These are phyloP conservation scores for Lateolabrax maculatus DNA, from an alignment of 2,797 vertebrate genomes.

Conservation along the genomic window DNA sequence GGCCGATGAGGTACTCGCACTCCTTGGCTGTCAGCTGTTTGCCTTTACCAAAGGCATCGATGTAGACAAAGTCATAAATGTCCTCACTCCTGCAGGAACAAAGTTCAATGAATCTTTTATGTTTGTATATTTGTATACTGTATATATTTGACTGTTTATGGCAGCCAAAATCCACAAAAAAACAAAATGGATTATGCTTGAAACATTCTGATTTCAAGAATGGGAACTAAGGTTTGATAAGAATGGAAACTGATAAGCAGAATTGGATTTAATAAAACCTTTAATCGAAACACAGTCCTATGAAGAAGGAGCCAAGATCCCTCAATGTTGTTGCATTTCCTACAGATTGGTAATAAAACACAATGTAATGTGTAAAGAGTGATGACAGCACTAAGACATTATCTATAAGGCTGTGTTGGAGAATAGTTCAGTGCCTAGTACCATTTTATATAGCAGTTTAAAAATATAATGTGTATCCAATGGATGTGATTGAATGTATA, in stretches of 20 bases:
- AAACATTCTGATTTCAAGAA: not conserved
- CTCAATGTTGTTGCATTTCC: not conserved
- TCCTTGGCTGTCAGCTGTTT: constrained; percentile 96
- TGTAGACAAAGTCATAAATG: constrained; percentile 96
- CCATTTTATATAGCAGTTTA: not conserved
- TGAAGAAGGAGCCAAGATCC: not conserved
- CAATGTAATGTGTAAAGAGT: not conserved
- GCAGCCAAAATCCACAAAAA: not conserved
- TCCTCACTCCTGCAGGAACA: constrained; percentile 86
- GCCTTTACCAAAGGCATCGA: constrained; percentile 96
- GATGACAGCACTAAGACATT: not conserved
- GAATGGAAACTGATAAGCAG: not conserved
- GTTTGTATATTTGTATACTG: too few relatives aligned
- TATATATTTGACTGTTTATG: not conserved
- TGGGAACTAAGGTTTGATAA: not conserved
- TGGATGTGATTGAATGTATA: not conserved
- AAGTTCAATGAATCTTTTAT: too few relatives aligned
- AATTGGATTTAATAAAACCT: not conserved
- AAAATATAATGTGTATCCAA: not conserved
- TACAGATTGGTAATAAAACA: not conserved
- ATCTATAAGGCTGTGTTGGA: not conserved
- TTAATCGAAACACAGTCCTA: not conserved
- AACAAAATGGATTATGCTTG: not conserved
- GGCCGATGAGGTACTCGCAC: constrained; percentile 96
- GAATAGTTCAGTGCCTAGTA: not conserved